Evolutionary conservation across 2,797 vertebrate genomes (phyloP), one percentile per base, ranked within the genome.

Genomic region (Peromyscus melanophrys): DNA sequence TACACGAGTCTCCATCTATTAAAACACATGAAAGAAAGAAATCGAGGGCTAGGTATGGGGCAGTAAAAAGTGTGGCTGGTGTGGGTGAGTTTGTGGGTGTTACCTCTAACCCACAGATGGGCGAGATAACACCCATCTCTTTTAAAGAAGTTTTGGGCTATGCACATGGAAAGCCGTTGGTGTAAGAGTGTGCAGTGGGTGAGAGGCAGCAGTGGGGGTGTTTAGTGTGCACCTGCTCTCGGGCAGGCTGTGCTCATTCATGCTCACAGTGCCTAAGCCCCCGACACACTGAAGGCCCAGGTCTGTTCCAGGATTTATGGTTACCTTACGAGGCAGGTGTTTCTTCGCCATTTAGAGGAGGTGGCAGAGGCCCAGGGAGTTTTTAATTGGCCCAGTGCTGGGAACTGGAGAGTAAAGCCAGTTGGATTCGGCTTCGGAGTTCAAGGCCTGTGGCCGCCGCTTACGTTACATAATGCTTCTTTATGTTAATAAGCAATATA

Each of bases 361-460:
- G 85, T 3, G 21, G 40, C 52, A 16, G 75, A 43, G 71, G 40
- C 63, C 85, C 13, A 31, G 90, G 49, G 88, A 61, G n/a, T 25
- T 88, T 92, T 90, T 93, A 92, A 89, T 95, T 93, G 92, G 88
- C 57, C 76, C 59, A 40, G 59, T 63, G 82, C 10, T 57, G 90
- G 75, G 81, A 96, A 83, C 52, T 31, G 13, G 59, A 77, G 83
- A 77, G 57, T 11, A 16, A 94, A 82, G 86, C 46, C 1, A 17
- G 31, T 46, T 65, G 90, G 93, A 78, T 92, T 90, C 43, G 63
- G 65, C 52, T 61, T 96, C 31, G n/a, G 57, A 59, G 59, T 73
- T 87, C 52, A 46, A 76, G 75, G 23, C 46, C 76, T 14, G 52
- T 52, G 73, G 80, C 89, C 55, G n/a, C 65, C 1, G 43, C 69